Conservation (phyloP, 2,113 vertebrate species). For the Tenrec ecaudatus region DNA sequence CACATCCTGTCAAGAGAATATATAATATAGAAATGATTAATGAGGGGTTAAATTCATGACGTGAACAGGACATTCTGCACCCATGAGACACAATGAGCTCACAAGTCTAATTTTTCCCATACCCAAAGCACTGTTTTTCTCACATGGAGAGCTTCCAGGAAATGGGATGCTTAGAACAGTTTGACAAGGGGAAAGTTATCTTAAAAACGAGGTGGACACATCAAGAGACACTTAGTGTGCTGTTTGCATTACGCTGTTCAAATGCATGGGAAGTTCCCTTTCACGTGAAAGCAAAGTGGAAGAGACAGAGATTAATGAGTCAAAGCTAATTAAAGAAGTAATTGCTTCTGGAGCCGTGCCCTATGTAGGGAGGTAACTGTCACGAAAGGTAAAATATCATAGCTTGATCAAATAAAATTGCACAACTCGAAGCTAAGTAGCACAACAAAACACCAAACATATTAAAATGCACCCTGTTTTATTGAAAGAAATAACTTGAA, state of each 20-base stretch:
- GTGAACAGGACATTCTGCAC: not conserved
- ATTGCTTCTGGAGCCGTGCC: constrained; percentile 61
- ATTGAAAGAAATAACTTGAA: constrained; percentile 79
- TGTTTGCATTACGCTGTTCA: not conserved
- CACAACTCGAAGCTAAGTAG: constrained; percentile 75
- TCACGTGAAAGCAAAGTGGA: constrained; percentile 53
- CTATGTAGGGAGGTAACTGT: constrained; percentile 68
- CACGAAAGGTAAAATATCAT: constrained; percentile 67
- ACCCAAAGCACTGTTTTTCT: not conserved
- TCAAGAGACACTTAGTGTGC: constrained; percentile 47
- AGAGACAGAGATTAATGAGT: constrained; percentile 76
- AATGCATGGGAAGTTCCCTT: constrained; percentile 31
- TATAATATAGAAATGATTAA: not conserved
- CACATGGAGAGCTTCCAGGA: not conserved
- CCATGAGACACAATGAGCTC: not conserved
- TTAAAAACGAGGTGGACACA: constrained; percentile 35
- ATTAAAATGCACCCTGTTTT: constrained; percentile 77
- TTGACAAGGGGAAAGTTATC: not conserved
- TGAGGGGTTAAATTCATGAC: not conserved
- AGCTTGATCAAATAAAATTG: constrained; percentile 76
- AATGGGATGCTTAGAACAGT: not conserved
- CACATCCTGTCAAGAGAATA: not conserved
- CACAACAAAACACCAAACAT: constrained; percentile 78
- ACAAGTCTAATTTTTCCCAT: not conserved
- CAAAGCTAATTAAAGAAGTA: constrained; percentile 84